Evolutionary conservation across 2,113 vertebrate genomes (phyloP).

Genomic region (Pelodiscus sinensis): DNA sequence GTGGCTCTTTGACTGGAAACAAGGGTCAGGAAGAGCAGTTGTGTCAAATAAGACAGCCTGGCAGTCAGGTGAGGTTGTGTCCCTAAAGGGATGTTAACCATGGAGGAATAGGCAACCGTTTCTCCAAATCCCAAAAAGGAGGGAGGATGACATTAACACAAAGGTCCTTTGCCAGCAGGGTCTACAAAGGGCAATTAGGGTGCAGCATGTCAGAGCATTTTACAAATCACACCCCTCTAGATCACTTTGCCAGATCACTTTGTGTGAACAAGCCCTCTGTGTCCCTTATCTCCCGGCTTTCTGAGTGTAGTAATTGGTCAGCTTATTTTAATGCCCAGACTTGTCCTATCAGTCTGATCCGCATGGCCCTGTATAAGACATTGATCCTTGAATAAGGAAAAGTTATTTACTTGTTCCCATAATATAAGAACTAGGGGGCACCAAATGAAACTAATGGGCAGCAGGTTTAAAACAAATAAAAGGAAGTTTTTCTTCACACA

Average conservation of each 20-base stretch:
- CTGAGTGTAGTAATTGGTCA: slow-evolving; percentile 39
- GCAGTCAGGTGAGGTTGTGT: neutral
- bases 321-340: slow-evolving; percentile 14
- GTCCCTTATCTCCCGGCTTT: slow-evolving; percentile 26
- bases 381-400: neutral
- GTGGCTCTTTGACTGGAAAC: neutral
- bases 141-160: neutral
- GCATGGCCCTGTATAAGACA: slow-evolving; percentile 18
- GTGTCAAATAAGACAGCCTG: neutral
- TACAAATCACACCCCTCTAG: neutral
- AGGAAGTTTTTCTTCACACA: too few relatives aligned
- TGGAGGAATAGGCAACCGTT: neutral
- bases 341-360: slow-evolving; percentile 28
- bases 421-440: too few relatives aligned
- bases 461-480: too few relatives aligned
- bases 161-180: neutral
- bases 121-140: neutral
- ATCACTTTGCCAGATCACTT: neutral
- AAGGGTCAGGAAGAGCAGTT: neutral
- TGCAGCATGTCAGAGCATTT: neutral
- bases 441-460: too few relatives aligned
- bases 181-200: neutral
- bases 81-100: neutral
- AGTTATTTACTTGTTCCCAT: too few relatives aligned
- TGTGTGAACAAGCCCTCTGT: neutral